Conservation (phyloP, 1,140 invertebrate species). For the Copidosoma floridanum region DNA sequence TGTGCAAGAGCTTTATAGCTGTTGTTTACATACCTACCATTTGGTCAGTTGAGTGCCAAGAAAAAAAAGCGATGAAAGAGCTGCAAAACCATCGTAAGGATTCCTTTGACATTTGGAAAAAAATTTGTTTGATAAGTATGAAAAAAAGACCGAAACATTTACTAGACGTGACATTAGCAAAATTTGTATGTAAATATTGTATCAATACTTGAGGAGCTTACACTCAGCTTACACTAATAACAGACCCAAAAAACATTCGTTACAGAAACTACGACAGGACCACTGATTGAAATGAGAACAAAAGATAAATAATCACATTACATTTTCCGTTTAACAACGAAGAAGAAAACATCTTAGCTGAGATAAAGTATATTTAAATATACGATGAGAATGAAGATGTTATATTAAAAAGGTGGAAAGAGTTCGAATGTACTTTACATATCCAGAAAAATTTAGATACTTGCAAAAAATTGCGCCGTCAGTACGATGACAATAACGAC, state of each 20-base stretch:
- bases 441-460: slow-evolving; percentile 7
- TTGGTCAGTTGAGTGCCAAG: slow-evolving; percentile 41
- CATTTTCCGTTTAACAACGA: slow-evolving; percentile 42
- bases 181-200: slow-evolving; percentile 37
- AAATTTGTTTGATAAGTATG: slow-evolving; percentile 40
- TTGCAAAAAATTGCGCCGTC: slow-evolving; percentile 7
- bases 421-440: slow-evolving; percentile 13
- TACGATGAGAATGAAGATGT: slow-evolving; percentile 24
- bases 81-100: slow-evolving; percentile 29
- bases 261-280: slow-evolving; percentile 43
- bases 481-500: neutral
- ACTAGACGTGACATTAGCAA: slow-evolving; percentile 33
- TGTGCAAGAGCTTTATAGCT: slow-evolving; percentile 28
- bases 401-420: slow-evolving; percentile 4
- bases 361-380: slow-evolving; percentile 38
- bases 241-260: slow-evolving; percentile 36
- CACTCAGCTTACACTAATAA: slow-evolving; percentile 19
- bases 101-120: slow-evolving; percentile 36
- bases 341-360: slow-evolving; percentile 35
- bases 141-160: slow-evolving; percentile 45
- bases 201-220: slow-evolving; percentile 31
- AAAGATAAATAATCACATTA: slow-evolving; percentile 41
- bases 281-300: slow-evolving; percentile 25
- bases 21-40: slow-evolving; percentile 43
- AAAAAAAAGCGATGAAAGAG: slow-evolving; percentile 32